Conservation (phyloP, 2,113 vertebrate genomes). For the Chionomys nivalis region DNA sequence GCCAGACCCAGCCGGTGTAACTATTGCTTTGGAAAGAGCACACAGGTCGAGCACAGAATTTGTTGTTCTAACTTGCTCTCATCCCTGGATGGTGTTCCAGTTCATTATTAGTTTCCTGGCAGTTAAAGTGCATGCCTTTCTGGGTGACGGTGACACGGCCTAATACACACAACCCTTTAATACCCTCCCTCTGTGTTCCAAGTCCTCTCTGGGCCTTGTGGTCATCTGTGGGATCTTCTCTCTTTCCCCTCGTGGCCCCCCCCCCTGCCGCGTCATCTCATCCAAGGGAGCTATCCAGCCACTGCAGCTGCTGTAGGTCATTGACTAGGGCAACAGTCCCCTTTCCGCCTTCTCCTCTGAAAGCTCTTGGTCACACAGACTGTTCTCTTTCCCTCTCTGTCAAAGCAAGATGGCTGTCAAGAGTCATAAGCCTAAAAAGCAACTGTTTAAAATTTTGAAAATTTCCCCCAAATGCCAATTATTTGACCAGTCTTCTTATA, state of each 20-base stretch:
- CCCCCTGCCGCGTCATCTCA: not conserved
- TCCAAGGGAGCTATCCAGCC: slow-evolving; percentile 10
- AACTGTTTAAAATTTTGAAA: slow-evolving; percentile 50
- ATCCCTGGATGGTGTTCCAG: slow-evolving; percentile 35
- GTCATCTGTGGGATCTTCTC: slow-evolving; percentile 2
- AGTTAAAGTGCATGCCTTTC: slow-evolving; percentile 61
- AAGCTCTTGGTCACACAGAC: not conserved
- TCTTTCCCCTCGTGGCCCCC: slow-evolving; percentile 38
- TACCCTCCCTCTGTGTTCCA: not conserved
- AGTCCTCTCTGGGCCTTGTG: not conserved
- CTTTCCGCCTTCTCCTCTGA: slow-evolving; percentile 54
- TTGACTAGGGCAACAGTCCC: slow-evolving; percentile 57
- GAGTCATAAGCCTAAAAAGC: slow-evolving; percentile 40
- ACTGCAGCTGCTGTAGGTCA: slow-evolving; percentile 73
- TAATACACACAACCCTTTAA: slow-evolving; percentile 30
- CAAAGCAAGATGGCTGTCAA: slow-evolving; percentile 15
- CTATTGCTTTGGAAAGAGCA: slow-evolving; percentile 49
- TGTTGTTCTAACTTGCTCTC: slow-evolving; percentile 71
- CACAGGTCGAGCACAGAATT: slow-evolving; percentile 22
- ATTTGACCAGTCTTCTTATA: not conserved
- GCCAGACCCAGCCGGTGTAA: not conserved
- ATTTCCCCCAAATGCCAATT: slow-evolving; percentile 35
- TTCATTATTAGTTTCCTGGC: slow-evolving; percentile 61
- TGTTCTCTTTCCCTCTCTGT: slow-evolving; percentile 61
- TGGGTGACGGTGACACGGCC: slow-evolving; percentile 9